Percentiles rank a stretch among this genome's conserved stretches.
These are phyloP conservation scores for Zootoca vivipara DNA, from an alignment of 2,113 vertebrate genomes.

Conservation along the genomic window DNA sequence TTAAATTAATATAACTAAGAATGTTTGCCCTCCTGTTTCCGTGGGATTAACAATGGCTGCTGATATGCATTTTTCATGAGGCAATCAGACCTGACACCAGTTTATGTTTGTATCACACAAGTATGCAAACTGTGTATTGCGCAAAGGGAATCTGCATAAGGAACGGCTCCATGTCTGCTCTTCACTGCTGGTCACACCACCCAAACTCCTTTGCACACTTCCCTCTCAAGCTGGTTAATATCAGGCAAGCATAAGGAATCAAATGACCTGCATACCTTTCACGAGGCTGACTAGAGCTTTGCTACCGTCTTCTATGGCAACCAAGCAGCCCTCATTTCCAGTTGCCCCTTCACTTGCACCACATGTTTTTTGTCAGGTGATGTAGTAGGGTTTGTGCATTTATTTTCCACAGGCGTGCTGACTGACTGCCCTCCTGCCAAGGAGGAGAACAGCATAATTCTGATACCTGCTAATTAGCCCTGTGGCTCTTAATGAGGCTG, in stretches of 20 bases:
- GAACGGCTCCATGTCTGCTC: constrained; percentile 1
- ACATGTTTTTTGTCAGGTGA: background rate
- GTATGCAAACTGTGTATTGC: background rate
- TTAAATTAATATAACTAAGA: background rate
- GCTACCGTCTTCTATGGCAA: background rate
- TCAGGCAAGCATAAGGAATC: background rate
- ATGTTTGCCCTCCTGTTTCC: background rate
- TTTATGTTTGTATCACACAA: constrained; percentile 3
- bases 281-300: constrained; percentile 7
- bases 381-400: background rate
- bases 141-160: constrained; percentile 2
- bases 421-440: background rate
- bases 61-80: constrained; percentile 15
- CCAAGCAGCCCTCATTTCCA: constrained; percentile 27
- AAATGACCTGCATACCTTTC: background rate
- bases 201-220: background rate
- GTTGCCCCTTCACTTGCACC: background rate
- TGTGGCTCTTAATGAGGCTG: background rate
- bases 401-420: constrained; percentile 8
- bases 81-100: background rate
- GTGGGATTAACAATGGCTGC: background rate
- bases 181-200: background rate
- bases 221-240: background rate
- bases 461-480: background rate
- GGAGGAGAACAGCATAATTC: background rate